Evolutionary conservation across 1,140 invertebrate species (phyloP), one percentile per base, ranked within the genome.

Genomic region (Frieseomelitta varia): DNA sequence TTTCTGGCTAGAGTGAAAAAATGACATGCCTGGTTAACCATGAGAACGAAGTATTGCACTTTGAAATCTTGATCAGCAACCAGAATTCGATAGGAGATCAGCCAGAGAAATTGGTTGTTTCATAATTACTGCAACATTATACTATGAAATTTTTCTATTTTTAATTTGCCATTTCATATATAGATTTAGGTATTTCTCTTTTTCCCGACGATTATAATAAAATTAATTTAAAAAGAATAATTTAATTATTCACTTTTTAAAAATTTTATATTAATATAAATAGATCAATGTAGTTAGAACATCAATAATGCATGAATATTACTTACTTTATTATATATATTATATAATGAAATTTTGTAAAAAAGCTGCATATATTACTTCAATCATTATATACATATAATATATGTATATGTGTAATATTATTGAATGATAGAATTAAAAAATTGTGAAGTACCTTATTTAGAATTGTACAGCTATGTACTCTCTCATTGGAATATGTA

Each of bases 11-110:
- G 17, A 47, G 77, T 34, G 78, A 85, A 81, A 88, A 83, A 84
- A 61, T 85, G 11, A 63, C 24, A 78, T 78, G 75, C 65, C 79
- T 76, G 87, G 63, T 81, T 71, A 75, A 84, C 81, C 71, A 72
- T 69, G n/a, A 73, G 65, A 84, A 61, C 63, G 82, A 72, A 72
- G 24, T 73, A 63, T 71, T 63, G 55, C 68, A 39, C 17, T 55
- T 53, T 56, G 67, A 84, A 61, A 79, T 79, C 68, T 55, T 55
- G 67, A 81, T 74, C 67, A 63, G 14, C 17, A 53, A 30, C 34
- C 55, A 8, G 8, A n/a, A 83, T 83, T 74, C 74, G 8, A 87
- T 67, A 53, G 63, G 17, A 12, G 55, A 53, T 56, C 80, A 14
- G 12, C n/a, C n/a, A n/a, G 51, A 53, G n/a, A 78, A 83, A 68